Conservation (phyloP, 2,113 vertebrate species). For the Orcinus orca region DNA sequence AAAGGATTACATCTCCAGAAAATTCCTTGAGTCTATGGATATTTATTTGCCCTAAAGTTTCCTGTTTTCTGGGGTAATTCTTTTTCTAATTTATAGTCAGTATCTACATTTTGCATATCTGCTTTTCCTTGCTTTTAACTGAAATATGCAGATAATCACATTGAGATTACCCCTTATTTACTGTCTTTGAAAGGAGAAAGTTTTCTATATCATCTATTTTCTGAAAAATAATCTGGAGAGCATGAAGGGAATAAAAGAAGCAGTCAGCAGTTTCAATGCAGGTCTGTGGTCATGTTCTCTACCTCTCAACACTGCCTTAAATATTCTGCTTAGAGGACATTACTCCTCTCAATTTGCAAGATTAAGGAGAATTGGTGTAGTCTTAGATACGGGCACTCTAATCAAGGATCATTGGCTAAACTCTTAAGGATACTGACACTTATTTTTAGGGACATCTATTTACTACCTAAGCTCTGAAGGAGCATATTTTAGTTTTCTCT, state of each 20-base stretch:
- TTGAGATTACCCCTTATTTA: neutral
- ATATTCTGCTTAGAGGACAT: neutral
- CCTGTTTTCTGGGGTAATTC: neutral
- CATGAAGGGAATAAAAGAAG: neutral
- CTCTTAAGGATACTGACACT: neutral
- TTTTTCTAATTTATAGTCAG: neutral
- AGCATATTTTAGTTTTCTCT: neutral
- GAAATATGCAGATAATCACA: neutral
- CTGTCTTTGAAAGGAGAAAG: neutral
- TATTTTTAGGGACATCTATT: neutral
- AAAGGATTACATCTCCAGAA: neutral
- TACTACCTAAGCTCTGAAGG: neutral
- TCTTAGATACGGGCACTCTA: neutral
- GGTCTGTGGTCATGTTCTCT: neutral
- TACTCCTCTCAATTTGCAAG: neutral
- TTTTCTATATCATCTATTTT: neutral
- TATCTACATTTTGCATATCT: neutral
- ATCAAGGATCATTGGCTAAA: neutral
- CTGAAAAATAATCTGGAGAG: neutral
- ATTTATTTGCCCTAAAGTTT: neutral
- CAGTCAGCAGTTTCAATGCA: neutral
- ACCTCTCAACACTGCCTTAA: neutral
- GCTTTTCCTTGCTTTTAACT: neutral
- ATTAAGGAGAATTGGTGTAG: neutral
- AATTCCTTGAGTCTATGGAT: neutral